Conservation (phyloP, 2,113 vertebrate genomes). For the Toxotes chatareus region DNA sequence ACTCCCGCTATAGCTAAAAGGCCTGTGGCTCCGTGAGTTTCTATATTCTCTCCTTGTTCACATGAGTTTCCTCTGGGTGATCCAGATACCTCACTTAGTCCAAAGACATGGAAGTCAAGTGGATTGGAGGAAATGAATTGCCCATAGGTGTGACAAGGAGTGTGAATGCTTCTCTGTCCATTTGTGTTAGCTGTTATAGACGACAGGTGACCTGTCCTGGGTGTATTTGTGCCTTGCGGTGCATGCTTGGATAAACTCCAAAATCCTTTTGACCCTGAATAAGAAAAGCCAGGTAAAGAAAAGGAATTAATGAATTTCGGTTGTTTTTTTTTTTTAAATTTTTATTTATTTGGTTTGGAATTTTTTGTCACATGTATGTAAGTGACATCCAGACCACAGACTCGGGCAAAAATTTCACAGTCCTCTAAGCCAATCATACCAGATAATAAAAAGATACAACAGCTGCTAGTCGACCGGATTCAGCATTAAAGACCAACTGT, state of each 20-base stretch:
- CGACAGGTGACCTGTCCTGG: constrained; percentile 16
- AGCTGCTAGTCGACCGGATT: constrained; percentile 19
- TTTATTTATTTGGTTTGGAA: not conserved
- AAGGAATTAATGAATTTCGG: not conserved
- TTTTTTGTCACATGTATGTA: not conserved
- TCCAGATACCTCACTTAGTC: constrained; percentile 22
- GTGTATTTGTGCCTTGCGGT: constrained; percentile 14
- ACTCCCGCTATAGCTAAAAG: not conserved
- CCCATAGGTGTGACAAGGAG: constrained; percentile 19
- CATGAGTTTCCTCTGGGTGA: not conserved
- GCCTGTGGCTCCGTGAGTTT: constrained; percentile 2
- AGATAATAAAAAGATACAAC: constrained; percentile 24
- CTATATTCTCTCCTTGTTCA: constrained; percentile 36
- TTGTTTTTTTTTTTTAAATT: not conserved
- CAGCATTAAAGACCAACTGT: constrained; percentile 29
- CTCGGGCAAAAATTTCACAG: not conserved
- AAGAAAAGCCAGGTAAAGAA: not conserved
- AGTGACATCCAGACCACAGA: constrained; percentile 5
- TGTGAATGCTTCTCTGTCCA: constrained; percentile 14
- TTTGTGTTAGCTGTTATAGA: constrained; percentile 22
- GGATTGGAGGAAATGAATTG: constrained; percentile 9
- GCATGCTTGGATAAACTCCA: not conserved
- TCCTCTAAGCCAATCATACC: constrained; percentile 13
- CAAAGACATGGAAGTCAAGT: constrained; percentile 12
- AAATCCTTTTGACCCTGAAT: constrained; percentile 6